Evolutionary conservation across 2,797 vertebrate species (phyloP).

Genomic region (Phoebastria nigripes): DNA sequence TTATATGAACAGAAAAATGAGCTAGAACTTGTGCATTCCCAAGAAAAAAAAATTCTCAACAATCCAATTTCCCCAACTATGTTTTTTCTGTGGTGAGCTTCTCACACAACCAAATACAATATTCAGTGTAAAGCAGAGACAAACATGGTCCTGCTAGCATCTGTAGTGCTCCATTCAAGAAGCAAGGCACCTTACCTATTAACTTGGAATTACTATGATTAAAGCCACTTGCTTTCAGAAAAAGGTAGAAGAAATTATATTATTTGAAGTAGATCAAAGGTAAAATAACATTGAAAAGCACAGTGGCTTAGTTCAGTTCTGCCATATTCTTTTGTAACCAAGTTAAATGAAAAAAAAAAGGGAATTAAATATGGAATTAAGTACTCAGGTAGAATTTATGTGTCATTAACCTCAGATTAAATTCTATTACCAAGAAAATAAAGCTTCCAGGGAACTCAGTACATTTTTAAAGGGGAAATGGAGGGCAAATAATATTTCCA

Average conservation of each 20-base stretch:
- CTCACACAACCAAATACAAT: not conserved
- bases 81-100: not conserved
- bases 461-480: conserved; percentile 56
- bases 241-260: not conserved
- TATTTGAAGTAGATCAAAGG: not conserved
- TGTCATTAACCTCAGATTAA: conserved; percentile 55
- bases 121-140: not conserved
- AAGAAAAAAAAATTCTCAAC: not conserved
- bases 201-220: not conserved
- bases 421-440: conserved; percentile 61
- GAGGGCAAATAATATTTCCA: conserved; percentile 57
- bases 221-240: not conserved
- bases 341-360: not conserved
- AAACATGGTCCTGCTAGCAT: not conserved
- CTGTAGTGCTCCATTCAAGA: not conserved
- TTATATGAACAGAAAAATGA: not conserved
- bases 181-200: not conserved
- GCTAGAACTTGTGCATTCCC: not conserved
- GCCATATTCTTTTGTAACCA: not conserved
- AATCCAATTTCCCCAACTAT: not conserved
- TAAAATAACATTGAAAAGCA: conserved; percentile 18
- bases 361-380: conserved; percentile 56
- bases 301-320: not conserved
- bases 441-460: conserved; percentile 1
- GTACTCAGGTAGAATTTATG: conserved; percentile 60